Percentiles rank a stretch among this genome's conserved stretches.
Evolutionary conservation across 2,113 vertebrate species (phyloP).

Genomic region (Corvus hawaiiensis): DNA sequence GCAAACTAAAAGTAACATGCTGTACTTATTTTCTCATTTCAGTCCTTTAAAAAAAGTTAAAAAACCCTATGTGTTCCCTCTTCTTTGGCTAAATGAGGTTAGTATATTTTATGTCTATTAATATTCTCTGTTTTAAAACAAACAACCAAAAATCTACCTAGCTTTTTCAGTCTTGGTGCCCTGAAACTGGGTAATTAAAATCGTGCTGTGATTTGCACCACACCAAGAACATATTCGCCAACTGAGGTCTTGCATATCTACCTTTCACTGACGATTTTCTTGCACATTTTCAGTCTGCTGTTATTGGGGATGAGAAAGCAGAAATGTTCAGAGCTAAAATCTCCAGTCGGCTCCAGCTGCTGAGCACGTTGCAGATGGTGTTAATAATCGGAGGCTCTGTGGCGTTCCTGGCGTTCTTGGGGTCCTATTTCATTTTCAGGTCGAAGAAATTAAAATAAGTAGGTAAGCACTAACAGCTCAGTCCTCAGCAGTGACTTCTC

Average conservation of each 20-base stretch:
- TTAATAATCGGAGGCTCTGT: conserved; percentile 71
- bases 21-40: conserved; percentile 28
- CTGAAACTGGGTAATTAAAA: neutral
- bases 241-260: neutral
- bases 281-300: conserved; percentile 77
- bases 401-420: conserved; percentile 71
- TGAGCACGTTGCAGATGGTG: conserved; percentile 69
- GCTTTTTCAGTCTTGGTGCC: neutral
- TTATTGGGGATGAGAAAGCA: conserved; percentile 82
- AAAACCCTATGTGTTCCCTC: conserved; percentile 78
- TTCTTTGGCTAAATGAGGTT: conserved; percentile 96
- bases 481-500: neutral
- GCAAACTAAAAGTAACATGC: neutral
- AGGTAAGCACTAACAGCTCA: neutral
- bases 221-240: neutral
- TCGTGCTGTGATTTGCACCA: neutral
- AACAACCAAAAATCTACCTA: accelerated
- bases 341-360: conserved; percentile 59
- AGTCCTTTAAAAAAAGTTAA: conserved; percentile 80
- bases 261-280: neutral
- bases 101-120: conserved; percentile 43
- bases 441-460: conserved; percentile 53
- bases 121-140: neutral
- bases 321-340: conserved; percentile 79
- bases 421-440: conserved; percentile 67